Base-by-base conservation (phyloP, 1,140 invertebrate genomes). In the Ericerus pela region DNA sequence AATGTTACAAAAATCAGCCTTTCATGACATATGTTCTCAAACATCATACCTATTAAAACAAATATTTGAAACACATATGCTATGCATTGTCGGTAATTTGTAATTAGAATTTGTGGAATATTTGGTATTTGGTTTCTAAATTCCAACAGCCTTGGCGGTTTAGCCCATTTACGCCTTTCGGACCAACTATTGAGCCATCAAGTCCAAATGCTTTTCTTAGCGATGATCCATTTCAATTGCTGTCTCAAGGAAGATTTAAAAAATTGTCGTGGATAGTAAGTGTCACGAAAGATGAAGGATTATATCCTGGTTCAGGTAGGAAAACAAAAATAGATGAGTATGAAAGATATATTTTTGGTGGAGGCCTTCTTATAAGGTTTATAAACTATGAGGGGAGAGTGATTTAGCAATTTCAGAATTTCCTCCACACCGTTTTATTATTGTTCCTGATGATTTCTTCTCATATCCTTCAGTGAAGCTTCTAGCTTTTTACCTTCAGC, bases 121-220 rank as follows among this genome's bases (percentile, higher is more conserved):
- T n/a, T n/a, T n/a, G n/a, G n/a, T n/a, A n/a, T n/a, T n/a, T n/a
- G n/a, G n/a, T n/a, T n/a, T n/a, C n/a, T n/a, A n/a, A n/a, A n/a
- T n/a, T n/a, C n/a, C n/a, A n/a, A n/a, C n/a, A 76, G 73, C 58
- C 66, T 16, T 76, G 73, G 65, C 61, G 69, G 12, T 76, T 71
- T 52, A 75, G 76, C 62, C 78, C 77, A 16, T 79, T 76, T 51
- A 22, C 75, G 3, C 76, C 77, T 0, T 81, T 80, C 65, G 78
- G 74, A 0, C 77, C 78, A 24, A 73, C 77, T 0, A 65, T 72
- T 0, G 79, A 81, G 61, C 51, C 61, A 2, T 2, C 4, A 5
- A 64, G 66, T 1, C 62, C 73, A 1, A 61, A 71, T 12, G 70
- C 76, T 2, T 82, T 82, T 67, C 67, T 82, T 0, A 69, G 70